Conservation (phyloP, 30 jellyfish, hydroid and myxozoan species). For the Chironex yamaguchii region DNA sequence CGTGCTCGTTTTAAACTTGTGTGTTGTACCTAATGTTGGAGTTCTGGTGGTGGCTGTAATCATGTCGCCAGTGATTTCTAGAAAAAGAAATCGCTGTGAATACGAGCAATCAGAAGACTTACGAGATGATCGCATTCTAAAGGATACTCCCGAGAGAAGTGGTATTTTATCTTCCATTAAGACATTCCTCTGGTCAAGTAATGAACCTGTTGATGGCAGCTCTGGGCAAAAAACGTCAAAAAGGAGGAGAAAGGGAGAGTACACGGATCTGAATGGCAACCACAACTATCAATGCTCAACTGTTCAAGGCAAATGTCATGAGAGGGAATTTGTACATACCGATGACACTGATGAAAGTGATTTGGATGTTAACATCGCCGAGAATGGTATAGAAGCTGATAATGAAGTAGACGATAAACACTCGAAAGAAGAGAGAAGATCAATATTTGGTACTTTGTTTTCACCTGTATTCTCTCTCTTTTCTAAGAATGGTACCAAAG, state of each 20-base stretch:
- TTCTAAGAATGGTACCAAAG: slow-evolving; percentile 68
- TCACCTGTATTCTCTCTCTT: slow-evolving; percentile 97
- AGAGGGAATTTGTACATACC: background rate
- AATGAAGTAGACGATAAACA: background rate
- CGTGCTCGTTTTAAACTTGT: no score
- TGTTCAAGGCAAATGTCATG: background rate
- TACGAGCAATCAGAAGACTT: slow-evolving; percentile 38
- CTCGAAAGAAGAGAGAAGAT: slow-evolving; percentile 62
- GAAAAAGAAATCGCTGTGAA: slow-evolving; percentile 71
- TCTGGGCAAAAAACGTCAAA: slow-evolving; percentile 50
- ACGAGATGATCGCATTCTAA: slow-evolving; percentile 35
- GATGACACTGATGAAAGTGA: background rate
- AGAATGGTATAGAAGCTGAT: slow-evolving; percentile 15
- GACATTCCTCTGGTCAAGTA: slow-evolving; percentile 77
- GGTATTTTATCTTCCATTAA: slow-evolving; percentile 78
- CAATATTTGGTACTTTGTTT: slow-evolving; percentile 88
- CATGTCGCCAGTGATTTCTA: slow-evolving; percentile 84
- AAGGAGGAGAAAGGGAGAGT: slow-evolving; percentile 50
- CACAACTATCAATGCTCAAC: slow-evolving; percentile 49
- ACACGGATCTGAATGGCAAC: slow-evolving; percentile 81
- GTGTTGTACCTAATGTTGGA: background rate
- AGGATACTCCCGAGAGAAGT: slow-evolving; percentile 36
- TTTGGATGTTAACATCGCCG: background rate
- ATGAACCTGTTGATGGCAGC: slow-evolving; percentile 30
- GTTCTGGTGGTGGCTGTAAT: background rate